Conservation (phyloP, 2,888 invertebrate species). For the Lasioglossum villosulum region DNA sequence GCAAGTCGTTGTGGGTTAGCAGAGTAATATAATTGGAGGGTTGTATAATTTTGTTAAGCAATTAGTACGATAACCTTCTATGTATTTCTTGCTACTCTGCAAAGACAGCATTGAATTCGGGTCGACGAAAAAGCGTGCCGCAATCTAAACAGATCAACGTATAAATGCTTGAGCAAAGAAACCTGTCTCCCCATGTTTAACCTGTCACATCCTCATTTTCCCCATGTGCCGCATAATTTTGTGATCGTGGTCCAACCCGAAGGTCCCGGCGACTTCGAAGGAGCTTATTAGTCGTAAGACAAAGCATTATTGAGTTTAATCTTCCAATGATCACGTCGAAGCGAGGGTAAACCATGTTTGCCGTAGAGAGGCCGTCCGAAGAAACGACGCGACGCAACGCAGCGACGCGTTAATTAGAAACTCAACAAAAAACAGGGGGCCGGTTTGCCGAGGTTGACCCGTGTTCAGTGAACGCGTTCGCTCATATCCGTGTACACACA, state of each 20-base stretch:
- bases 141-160: not conserved
- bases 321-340: slow-evolving; percentile 49
- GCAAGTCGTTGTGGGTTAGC: not conserved
- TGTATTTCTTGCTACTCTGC: not conserved
- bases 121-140: not conserved
- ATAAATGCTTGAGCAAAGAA: not conserved
- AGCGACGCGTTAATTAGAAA: slow-evolving; percentile 66
- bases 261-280: slow-evolving; percentile 30
- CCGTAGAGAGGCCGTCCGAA: slow-evolving; percentile 20
- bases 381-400: slow-evolving; percentile 25
- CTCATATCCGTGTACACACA: slow-evolving; percentile 53
- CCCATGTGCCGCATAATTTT: not conserved
- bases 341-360: slow-evolving; percentile 45
- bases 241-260: slow-evolving; percentile 8
- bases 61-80: too few species aligned
- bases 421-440: slow-evolving; percentile 54
- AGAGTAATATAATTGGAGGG: not conserved
- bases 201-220: not conserved
- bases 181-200: not conserved
- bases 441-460: slow-evolving; percentile 48
- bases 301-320: slow-evolving; percentile 56
- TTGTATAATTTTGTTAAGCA: not conserved
- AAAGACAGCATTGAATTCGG: not conserved
- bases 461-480: slow-evolving; percentile 23
- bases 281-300: slow-evolving; percentile 50